Conservation (phyloP, 2,113 vertebrate species). For the Dipodomys merriami region DNA sequence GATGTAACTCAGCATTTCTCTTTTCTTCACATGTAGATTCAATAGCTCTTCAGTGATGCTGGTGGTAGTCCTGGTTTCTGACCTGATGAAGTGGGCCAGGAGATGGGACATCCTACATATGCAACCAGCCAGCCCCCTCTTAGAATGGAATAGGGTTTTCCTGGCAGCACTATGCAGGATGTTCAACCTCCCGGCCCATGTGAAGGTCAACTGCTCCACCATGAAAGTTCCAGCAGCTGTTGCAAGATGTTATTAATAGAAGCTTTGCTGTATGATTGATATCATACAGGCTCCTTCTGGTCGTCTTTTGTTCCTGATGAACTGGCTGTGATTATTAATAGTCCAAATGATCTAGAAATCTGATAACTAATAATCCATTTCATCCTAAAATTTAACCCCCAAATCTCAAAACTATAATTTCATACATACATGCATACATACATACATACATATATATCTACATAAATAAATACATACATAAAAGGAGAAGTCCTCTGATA, state of each 20-base stretch:
- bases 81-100: constrained; percentile 55
- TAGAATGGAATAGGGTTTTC: constrained; percentile 69
- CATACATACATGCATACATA: no score
- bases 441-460: no score
- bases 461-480: neutral
- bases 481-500: constrained; percentile 28
- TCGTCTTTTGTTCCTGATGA: constrained; percentile 18
- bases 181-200: constrained; percentile 70
- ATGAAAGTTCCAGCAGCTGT: constrained; percentile 1
- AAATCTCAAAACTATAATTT: constrained; percentile 4
- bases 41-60: constrained; percentile 18
- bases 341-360: constrained; percentile 3
- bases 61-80: neutral
- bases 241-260: neutral
- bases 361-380: neutral
- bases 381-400: neutral
- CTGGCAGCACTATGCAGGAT: constrained; percentile 81
- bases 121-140: constrained; percentile 68
- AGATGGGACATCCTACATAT: constrained; percentile 80
- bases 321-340: neutral
- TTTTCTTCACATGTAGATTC: constrained; percentile 1
- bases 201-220: neutral
- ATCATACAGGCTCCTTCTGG: constrained; percentile 34
- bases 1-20: neutral
- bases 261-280: neutral